Conservation (phyloP, 64 coral and sea anemone genomes). For the Astreopora myriophthalma region DNA sequence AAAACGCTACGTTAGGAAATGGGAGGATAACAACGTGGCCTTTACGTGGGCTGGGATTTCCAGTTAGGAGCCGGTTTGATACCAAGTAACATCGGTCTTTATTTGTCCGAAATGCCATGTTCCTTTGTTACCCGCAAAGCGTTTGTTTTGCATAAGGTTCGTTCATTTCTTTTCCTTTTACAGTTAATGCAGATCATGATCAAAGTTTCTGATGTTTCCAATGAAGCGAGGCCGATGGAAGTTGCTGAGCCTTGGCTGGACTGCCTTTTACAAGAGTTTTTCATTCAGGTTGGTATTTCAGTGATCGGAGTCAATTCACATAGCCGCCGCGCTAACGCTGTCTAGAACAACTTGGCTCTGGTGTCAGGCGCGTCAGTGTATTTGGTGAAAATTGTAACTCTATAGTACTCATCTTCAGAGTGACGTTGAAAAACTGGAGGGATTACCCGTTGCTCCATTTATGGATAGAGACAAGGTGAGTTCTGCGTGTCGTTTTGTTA, state of each 20-base stretch:
- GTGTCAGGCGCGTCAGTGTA: background rate
- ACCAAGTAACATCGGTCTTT: no score
- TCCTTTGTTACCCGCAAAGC: no score
- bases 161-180: background rate
- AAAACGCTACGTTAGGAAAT: no score
- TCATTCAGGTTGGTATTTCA: constrained; percentile 77
- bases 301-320: no score
- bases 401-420: constrained; percentile 35
- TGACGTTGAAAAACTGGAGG: constrained; percentile 94
- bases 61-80: no score
- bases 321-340: no score
- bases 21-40: no score
- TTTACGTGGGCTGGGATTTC: no score
- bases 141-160: no score
- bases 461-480: constrained; percentile 93
- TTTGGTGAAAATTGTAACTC: background rate
- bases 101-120: no score
- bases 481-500: background rate
- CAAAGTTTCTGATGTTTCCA: constrained; percentile 90
- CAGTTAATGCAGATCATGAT: constrained; percentile 97
- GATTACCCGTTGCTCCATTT: constrained; percentile 87
- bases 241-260: constrained; percentile 89
- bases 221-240: constrained; percentile 91
- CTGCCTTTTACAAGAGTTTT: constrained; percentile 86
- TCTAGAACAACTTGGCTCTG: no score